Percentiles rank a stretch among this genome's conserved stretches.
phyloP scores from a whole-genome alignment of 1,140 invertebrate genomes.

The Mylabris phalerata region DNA sequence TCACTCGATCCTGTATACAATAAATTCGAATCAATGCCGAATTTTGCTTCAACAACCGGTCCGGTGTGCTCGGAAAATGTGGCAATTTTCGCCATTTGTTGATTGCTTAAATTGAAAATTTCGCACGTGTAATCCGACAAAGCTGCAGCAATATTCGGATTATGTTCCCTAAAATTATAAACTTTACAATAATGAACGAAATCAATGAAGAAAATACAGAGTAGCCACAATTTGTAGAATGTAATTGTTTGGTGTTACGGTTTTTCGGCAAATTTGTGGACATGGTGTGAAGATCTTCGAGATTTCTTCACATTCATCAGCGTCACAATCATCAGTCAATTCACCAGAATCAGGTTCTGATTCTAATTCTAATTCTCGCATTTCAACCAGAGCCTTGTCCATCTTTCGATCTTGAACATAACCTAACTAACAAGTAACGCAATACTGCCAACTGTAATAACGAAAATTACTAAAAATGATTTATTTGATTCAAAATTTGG shows the following conservation, averaged over 20 bases:
- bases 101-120: constrained; percentile 28
- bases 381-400: background rate
- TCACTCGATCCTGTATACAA: constrained; percentile 54
- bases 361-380: background rate
- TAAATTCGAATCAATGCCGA: constrained; percentile 51
- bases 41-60: constrained; percentile 53
- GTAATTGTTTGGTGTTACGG: constrained; percentile 21
- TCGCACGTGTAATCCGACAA: constrained; percentile 25
- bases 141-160: constrained; percentile 25
- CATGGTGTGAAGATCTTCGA: constrained; percentile 11
- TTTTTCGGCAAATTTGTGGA: constrained; percentile 4
- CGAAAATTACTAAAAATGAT: too few relatives aligned
- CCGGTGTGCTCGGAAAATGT: constrained; percentile 43
- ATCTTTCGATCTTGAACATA: background rate
- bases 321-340: background rate
- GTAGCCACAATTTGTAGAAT: constrained; percentile 31
- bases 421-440: too few relatives aligned
- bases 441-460: too few relatives aligned
- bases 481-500: too few relatives aligned
- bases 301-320: constrained; percentile 4
- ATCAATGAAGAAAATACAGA: constrained; percentile 19
- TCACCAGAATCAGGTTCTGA: background rate
- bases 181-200: background rate
- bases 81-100: constrained; percentile 34
- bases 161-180: constrained; percentile 19